Percentiles rank a stretch among this genome's conserved stretches.
phyloP scores from a whole-genome alignment of 1,140 invertebrate genomes.

The Nymphalis io region DNA sequence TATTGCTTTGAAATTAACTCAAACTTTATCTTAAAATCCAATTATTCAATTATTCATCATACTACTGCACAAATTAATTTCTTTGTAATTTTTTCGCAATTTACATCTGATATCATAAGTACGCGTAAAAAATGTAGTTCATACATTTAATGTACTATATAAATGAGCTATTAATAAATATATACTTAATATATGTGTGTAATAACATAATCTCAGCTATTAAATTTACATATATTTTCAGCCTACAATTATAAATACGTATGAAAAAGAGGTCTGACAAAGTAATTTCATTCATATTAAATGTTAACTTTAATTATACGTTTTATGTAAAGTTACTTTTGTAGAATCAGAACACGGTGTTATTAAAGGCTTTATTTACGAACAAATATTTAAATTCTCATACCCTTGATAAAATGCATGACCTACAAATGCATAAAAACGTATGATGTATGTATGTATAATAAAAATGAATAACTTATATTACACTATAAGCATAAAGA shows the following conservation, averaged over 20 bases:
- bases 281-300: constrained; percentile 3
- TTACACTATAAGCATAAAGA: too few species aligned
- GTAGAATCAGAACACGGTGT: background rate
- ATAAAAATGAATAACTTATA: background rate
- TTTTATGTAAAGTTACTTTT: background rate
- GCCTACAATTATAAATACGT: background rate
- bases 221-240: background rate
- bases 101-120: too few species aligned
- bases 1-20: too few species aligned
- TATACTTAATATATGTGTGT: background rate
- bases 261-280: constrained; percentile 8
- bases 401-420: constrained; percentile 8
- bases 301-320: constrained; percentile 11
- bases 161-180: background rate
- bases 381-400: background rate
- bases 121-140: too few species aligned
- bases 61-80: too few species aligned
- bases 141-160: too few species aligned
- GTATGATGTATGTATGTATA: background rate
- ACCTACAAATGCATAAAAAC: background rate
- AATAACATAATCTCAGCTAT: background rate
- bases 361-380: constrained; percentile 3
- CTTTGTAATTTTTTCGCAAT: too few species aligned
- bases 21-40: too few species aligned
- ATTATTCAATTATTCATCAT: too few species aligned